phyloP scores from a whole-genome alignment of 2,888 invertebrate species.

The Brenthis hecate region DNA sequence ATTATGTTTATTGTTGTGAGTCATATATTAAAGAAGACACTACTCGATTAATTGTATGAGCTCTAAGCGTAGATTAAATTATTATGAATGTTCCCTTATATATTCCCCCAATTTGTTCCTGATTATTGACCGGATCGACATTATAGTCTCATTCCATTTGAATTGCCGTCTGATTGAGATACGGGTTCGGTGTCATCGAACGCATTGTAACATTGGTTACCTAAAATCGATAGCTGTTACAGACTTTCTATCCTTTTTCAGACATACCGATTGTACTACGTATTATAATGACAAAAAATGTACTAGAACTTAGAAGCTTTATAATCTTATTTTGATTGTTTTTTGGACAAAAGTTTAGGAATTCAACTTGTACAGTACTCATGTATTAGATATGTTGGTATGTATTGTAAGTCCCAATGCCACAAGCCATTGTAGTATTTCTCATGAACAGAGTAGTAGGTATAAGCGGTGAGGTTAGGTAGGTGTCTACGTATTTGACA shows the following conservation, averaged over 20 bases:
- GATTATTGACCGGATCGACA: conserved; percentile 35
- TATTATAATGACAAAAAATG: not conserved
- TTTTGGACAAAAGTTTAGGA: too few species aligned
- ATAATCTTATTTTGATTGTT: too few species aligned
- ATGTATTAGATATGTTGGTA: too few species aligned
- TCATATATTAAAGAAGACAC: not conserved
- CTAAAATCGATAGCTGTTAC: conserved; percentile 18
- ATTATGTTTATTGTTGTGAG: not conserved
- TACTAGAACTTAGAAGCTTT: too few species aligned
- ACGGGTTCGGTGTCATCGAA: conserved; percentile 40
- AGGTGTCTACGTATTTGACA: too few species aligned
- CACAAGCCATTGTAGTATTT: too few species aligned
- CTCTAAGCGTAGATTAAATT: conserved; percentile 9
- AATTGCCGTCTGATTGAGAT: conserved; percentile 38
- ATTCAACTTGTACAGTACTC: too few species aligned
- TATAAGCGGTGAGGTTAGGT: too few species aligned
- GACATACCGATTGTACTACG: conserved; percentile 10
- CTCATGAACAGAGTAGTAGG: too few species aligned
- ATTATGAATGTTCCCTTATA: conserved; percentile 36
- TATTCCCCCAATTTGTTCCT: conserved; percentile 37
- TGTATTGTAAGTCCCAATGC: too few species aligned
- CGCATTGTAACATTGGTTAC: conserved; percentile 31
- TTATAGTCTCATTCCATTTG: conserved; percentile 40
- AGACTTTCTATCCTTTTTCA: conserved; percentile 8
- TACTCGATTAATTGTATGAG: conserved; percentile 9